Evolutionary conservation across 2,113 vertebrate genomes (phyloP).

Genomic region (Symphodus melops): DNA sequence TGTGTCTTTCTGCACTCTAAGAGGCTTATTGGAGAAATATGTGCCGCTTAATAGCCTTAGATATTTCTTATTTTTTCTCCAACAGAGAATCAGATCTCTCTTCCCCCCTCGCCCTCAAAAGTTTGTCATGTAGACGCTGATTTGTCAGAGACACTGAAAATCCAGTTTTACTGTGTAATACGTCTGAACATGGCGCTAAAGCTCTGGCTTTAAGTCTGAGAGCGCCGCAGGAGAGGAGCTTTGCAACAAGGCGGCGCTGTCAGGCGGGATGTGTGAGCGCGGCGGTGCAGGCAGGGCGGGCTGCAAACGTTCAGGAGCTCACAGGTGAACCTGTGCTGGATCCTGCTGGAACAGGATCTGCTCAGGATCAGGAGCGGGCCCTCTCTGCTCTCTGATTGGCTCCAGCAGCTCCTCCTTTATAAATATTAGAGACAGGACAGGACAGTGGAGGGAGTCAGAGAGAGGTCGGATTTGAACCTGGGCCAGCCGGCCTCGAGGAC

Average conservation of each 20-base stretch:
- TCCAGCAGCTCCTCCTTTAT: no score
- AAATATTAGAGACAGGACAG: no score
- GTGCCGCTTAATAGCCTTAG: slow-evolving; percentile 80
- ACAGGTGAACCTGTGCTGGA: no score
- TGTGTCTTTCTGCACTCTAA: slow-evolving; percentile 81
- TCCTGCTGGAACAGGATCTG: no score
- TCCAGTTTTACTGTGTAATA: slow-evolving; percentile 77
- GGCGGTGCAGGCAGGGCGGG: background rate
- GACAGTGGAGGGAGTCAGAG: no score
- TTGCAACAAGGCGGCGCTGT: slow-evolving; percentile 67
- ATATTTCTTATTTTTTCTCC: slow-evolving; percentile 58
- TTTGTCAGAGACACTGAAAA: slow-evolving; percentile 75
- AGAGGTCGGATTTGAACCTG: no score
- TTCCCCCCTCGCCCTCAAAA: slow-evolving; percentile 57
- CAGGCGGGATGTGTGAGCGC: slow-evolving; percentile 31
- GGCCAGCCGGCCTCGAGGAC: no score
- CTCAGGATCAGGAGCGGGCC: no score
- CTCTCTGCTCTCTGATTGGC: no score
- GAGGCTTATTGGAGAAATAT: slow-evolving; percentile 81
- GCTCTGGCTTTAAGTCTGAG: slow-evolving; percentile 65
- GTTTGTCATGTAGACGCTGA: slow-evolving; percentile 70
- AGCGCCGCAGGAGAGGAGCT: slow-evolving; percentile 64
- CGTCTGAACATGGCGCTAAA: slow-evolving; percentile 62
- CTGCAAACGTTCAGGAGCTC: no score
- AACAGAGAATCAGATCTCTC: slow-evolving; percentile 72